Evolutionary conservation across 2,797 vertebrate species (phyloP).

Genomic region (Pachyuromys duprasi): DNA sequence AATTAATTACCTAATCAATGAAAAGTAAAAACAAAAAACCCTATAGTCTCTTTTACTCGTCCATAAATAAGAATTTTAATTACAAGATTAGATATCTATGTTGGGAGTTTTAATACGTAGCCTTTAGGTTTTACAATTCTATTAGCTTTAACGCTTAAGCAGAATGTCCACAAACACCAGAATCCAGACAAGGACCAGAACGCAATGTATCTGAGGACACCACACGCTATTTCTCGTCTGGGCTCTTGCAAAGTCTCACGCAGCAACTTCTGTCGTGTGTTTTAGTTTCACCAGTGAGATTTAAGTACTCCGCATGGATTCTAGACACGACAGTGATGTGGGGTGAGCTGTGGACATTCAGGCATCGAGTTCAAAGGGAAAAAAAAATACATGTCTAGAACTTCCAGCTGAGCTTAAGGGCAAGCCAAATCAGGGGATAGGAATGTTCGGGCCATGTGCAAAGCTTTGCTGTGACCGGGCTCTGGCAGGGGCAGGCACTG

Average conservation of each 20-base stretch:
- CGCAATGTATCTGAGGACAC: fast-evolving
- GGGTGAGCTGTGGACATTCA: neutral
- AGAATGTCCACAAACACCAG: neutral
- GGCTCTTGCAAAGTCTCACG: neutral
- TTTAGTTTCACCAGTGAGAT: neutral
- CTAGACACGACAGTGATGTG: neutral
- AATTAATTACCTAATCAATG: neutral
- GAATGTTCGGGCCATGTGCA: neutral
- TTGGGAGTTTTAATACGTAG: conserved; percentile 5
- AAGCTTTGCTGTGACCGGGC: neutral
- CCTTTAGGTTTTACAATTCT: neutral
- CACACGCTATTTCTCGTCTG: neutral
- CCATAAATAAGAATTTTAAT: neutral
- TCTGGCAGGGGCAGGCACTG: neutral
- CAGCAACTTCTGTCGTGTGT: neutral
- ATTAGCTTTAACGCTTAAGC: neutral
- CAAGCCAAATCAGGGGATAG: neutral
- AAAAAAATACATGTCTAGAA: neutral
- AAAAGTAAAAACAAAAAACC: neutral
- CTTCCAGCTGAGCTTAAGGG: neutral
- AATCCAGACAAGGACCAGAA: neutral
- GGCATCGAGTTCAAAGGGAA: neutral
- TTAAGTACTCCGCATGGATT: neutral
- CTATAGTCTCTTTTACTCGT: neutral
- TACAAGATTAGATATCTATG: neutral